These are phyloP conservation scores for Trissolcus japonicus DNA, from an alignment of 2,888 invertebrate species.

Conservation along the genomic window DNA sequence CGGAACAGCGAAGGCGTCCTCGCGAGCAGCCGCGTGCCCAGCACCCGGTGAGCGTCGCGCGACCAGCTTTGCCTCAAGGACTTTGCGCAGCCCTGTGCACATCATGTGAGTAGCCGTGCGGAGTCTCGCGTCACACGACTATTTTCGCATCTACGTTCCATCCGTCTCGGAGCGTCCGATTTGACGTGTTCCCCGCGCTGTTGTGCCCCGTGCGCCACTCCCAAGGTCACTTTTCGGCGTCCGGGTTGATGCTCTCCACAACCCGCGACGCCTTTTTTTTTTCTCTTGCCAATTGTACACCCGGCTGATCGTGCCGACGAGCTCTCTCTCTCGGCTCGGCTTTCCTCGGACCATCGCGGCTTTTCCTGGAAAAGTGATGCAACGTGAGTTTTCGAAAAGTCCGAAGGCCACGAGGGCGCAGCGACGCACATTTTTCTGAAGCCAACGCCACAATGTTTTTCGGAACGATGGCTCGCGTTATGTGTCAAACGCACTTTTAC, in stretches of 20 bases:
- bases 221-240: not conserved
- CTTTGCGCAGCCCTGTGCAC: not conserved
- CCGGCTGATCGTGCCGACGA: conserved; percentile 12
- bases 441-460: not conserved
- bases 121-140: conserved; percentile 7
- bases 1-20: not conserved
- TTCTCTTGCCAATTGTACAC: not conserved
- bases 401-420: no score
- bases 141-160: not conserved
- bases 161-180: conserved; percentile 1
- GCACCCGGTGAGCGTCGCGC: not conserved
- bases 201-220: not conserved
- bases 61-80: not conserved
- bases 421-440: no score
- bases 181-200: not conserved
- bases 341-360: not conserved
- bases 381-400: no score
- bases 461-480: conserved; percentile 1
- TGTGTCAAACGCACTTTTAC: conserved; percentile 13
- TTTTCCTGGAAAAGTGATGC: not conserved
- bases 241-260: not conserved
- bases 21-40: not conserved
- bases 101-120: conserved; percentile 17
- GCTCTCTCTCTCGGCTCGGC: not conserved
- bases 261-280: not conserved